These are phyloP conservation scores for Apotomis betuletana DNA, from an alignment of 2,888 invertebrate genomes.

Conservation along the genomic window DNA sequence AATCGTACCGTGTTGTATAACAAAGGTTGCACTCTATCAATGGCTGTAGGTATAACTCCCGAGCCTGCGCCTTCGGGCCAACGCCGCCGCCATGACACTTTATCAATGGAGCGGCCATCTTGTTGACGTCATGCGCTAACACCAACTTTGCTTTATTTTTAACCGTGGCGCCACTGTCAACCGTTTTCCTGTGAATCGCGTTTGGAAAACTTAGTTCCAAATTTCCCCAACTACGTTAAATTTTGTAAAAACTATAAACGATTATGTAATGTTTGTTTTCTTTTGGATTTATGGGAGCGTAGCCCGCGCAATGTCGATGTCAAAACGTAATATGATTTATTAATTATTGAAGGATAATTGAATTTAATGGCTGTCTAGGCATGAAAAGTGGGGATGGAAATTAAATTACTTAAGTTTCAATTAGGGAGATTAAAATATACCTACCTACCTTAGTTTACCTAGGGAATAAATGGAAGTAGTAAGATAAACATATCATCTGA, in stretches of 20 bases:
- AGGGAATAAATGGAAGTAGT: neutral
- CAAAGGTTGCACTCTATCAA: constrained; percentile 66
- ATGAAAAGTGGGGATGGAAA: constrained; percentile 4
- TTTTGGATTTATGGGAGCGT: constrained; percentile 57
- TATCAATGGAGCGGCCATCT: constrained; percentile 78
- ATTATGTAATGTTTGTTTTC: constrained; percentile 73
- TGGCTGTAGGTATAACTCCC: constrained; percentile 63
- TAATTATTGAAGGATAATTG: constrained; percentile 18
- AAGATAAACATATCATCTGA: neutral
- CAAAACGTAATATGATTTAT: constrained; percentile 28
- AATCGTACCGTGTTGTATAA: constrained; percentile 53
- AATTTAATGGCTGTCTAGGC: constrained; percentile 13
- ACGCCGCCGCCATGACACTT: constrained; percentile 60
- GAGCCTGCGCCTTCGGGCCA: constrained; percentile 59
- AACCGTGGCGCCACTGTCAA: constrained; percentile 15
- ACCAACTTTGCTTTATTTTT: constrained; percentile 10
- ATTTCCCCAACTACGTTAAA: constrained; percentile 9
- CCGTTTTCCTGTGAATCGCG: neutral
- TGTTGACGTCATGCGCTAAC: constrained; percentile 72
- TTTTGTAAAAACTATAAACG: constrained; percentile 50
- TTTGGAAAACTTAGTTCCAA: neutral
- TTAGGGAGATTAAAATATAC: neutral
- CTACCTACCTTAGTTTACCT: no score
- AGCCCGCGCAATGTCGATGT: constrained; percentile 35
- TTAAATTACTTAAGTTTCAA: constrained; percentile 2